Conservation (phyloP, 2,113 vertebrate genomes). For the Rattus norvegicus region GRCr8 NC_086020.1:222175001-222175500, state of each 20-base stretch:
- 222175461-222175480: slow-evolving; percentile 52
- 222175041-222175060: background rate
- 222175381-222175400: slow-evolving; percentile 53
- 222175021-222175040: background rate
- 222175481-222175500: background rate
- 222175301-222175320: slow-evolving; percentile 15
- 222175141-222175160: background rate
- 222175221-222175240: background rate
- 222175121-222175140: background rate
- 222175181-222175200: background rate
- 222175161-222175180: background rate
- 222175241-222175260: background rate
- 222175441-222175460: background rate
- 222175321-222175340: background rate
- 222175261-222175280: slow-evolving; percentile 36
- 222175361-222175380: background rate
- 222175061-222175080: background rate
- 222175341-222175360: slow-evolving; percentile 9
- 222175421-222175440: slow-evolving; percentile 13
- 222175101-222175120: background rate
- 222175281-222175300: slow-evolving; percentile 39
- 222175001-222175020: background rate
- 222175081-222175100: too few species aligned
- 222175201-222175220: slow-evolving; percentile 12
- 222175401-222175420: background rate